Percentiles rank a stretch among this genome's conserved stretches.
Evolutionary conservation across 2,888 invertebrate species (phyloP).

Genomic region (Oxytorus armatus): DNA sequence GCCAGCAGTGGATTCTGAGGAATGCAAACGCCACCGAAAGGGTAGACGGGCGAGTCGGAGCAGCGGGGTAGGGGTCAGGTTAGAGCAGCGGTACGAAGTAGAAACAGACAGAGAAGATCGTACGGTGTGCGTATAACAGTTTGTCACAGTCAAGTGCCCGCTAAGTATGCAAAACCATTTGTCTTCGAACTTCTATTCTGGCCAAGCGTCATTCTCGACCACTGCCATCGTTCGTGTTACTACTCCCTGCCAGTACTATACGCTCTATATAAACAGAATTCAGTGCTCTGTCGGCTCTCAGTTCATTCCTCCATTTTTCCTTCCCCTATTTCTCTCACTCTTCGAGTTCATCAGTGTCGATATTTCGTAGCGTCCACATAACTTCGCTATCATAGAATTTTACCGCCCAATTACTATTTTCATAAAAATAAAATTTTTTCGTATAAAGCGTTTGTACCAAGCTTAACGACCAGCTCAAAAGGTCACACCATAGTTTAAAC

Average conservation of each 20-base stretch:
- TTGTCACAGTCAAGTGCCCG: conserved; percentile 82
- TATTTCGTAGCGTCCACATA: not conserved
- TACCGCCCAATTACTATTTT: conserved; percentile 19
- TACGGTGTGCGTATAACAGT: conserved; percentile 74
- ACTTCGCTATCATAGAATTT: not conserved
- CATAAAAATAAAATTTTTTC: conserved; percentile 9
- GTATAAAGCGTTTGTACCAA: not conserved
- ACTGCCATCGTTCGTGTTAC: conserved; percentile 10
- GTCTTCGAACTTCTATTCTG: conserved; percentile 76
- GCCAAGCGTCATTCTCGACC: conserved; percentile 73
- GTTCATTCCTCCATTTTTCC: conserved; percentile 30
- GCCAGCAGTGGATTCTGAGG: conserved; percentile 60
- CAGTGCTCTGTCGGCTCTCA: conserved; percentile 62
- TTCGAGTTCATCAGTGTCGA: not conserved
- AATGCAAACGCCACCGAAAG: conserved; percentile 62
- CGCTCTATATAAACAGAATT: conserved; percentile 72
- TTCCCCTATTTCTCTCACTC: conserved; percentile 1
- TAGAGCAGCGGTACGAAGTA: conserved; percentile 43
- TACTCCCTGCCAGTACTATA: conserved; percentile 4
- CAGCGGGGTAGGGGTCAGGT: conserved; percentile 22
- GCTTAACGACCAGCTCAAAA: not conserved
- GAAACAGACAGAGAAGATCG: conserved; percentile 55
- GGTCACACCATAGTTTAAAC: not conserved
- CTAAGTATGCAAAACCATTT: conserved; percentile 83
- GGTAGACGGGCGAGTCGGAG: not conserved